phyloP scores from a whole-genome alignment of 2,113 vertebrate genomes.

The Scophthalmus maximus region DNA sequence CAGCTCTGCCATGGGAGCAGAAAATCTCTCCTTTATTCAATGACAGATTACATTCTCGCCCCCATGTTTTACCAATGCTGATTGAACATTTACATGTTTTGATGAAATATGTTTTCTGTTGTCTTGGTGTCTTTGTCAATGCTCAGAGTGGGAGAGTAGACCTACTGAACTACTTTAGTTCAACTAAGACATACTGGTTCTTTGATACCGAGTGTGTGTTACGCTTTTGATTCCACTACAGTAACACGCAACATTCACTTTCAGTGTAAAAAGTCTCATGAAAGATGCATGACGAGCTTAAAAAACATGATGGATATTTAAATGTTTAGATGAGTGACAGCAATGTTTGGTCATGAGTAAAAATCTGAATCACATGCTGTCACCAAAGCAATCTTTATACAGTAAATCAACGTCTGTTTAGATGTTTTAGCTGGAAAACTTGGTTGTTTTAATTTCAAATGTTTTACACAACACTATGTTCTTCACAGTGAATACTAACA shows the following conservation, averaged over 20 bases:
- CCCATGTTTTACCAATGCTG: slow-evolving; percentile 30
- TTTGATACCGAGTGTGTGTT: not conserved
- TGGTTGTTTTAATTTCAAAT: no score
- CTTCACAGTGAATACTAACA: no score
- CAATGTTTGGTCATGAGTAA: not conserved
- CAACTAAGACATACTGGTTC: not conserved
- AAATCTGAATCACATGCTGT: not conserved
- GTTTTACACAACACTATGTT: no score
- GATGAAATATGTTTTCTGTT: slow-evolving; percentile 1
- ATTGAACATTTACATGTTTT: slow-evolving; percentile 26
- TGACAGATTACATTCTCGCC: slow-evolving; percentile 23
- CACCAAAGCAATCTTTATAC: not conserved
- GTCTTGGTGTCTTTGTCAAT: not conserved
- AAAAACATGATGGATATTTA: not conserved
- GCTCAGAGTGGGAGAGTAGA: not conserved
- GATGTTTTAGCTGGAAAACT: no score
- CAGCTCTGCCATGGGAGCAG: slow-evolving; percentile 31
- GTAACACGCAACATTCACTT: not conserved
- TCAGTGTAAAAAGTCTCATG: no score
- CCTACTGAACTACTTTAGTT: not conserved
- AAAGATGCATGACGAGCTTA: not conserved
- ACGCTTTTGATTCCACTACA: not conserved
- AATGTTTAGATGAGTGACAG: not conserved
- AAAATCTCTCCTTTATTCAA: slow-evolving; percentile 37
- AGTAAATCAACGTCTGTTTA: no score